These are phyloP conservation scores for Agriopis marginaria DNA, from an alignment of 2,888 invertebrate genomes.

Conservation along the genomic window DNA sequence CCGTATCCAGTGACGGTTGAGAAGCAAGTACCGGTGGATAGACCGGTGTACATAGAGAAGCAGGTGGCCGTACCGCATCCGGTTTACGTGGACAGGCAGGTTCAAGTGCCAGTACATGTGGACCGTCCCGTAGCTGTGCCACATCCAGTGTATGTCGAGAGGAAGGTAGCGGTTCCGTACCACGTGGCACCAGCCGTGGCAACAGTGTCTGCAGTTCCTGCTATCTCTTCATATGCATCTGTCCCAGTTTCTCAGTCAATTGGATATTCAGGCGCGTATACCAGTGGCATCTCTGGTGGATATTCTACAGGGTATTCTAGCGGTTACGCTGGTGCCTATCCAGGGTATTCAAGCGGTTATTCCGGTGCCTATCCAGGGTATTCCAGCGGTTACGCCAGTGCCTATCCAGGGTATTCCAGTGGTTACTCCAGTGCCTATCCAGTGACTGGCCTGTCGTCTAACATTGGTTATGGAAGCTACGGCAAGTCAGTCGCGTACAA, in stretches of 20 bases:
- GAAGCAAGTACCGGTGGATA: conserved; percentile 85
- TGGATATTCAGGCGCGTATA: conserved; percentile 29
- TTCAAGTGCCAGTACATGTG: conserved; percentile 87
- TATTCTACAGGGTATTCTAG: conserved; percentile 17
- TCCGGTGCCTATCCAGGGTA: background rate
- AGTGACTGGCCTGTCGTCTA: conserved; percentile 10
- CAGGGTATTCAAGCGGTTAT: too few relatives aligned
- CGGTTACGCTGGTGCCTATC: too few relatives aligned
- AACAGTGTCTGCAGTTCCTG: conserved; percentile 42
- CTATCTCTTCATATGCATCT: conserved; percentile 22
- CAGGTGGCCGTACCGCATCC: conserved; percentile 82
- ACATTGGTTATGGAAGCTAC: conserved; percentile 30
- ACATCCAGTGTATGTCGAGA: conserved; percentile 69
- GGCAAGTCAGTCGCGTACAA: conserved; percentile 43
- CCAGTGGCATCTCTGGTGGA: conserved; percentile 14
- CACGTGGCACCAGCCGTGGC: too few relatives aligned
- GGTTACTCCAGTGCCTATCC: conserved; percentile 18
- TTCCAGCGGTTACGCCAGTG: conserved; percentile 3
- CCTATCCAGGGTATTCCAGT: conserved; percentile 11
- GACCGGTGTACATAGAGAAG: conserved; percentile 87
- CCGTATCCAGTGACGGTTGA: conserved; percentile 87
- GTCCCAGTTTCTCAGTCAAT: conserved; percentile 18
- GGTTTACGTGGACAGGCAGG: conserved; percentile 85
- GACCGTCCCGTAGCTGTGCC: conserved; percentile 82
- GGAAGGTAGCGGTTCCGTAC: conserved; percentile 59